These are phyloP conservation scores for Luperina nickerlii DNA, from an alignment of 2,888 invertebrate genomes.

Conservation along the genomic window DNA sequence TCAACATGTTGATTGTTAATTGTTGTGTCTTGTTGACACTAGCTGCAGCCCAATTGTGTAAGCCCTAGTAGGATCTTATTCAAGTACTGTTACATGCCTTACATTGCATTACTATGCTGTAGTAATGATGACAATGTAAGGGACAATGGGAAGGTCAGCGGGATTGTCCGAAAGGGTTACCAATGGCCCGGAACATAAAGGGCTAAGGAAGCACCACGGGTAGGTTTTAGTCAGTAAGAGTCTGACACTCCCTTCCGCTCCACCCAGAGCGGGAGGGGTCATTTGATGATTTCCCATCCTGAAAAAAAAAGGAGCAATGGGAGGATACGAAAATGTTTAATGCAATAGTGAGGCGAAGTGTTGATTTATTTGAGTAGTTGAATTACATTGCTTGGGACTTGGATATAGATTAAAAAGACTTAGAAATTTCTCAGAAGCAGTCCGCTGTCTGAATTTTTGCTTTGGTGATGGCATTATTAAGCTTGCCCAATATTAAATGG, in stretches of 20 bases:
- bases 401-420: not conserved
- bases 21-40: slow-evolving; percentile 37
- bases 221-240: too few species aligned
- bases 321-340: not conserved
- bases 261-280: too few species aligned
- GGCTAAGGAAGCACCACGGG: too few species aligned
- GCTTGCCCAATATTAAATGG: too few species aligned
- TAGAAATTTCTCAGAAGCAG: too few species aligned
- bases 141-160: not conserved
- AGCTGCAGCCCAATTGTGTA: slow-evolving; percentile 55
- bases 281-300: too few species aligned
- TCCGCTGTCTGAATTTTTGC: too few species aligned
- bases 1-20: slow-evolving; percentile 55
- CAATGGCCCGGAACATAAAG: too few species aligned
- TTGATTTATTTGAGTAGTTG: not conserved
- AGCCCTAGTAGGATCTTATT: slow-evolving; percentile 70
- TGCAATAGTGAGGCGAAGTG: not conserved
- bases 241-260: too few species aligned
- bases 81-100: slow-evolving; percentile 64
- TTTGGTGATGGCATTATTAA: too few species aligned
- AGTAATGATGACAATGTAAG: slow-evolving; percentile 36
- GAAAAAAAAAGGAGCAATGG: too few species aligned
- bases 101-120: slow-evolving; percentile 54
- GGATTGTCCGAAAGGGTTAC: too few species aligned
- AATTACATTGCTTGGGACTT: not conserved